Percentiles rank a stretch among this genome's conserved stretches.
Conservation (phyloP, 2,888 invertebrate genomes). For the Dolomedes plantarius region DNA sequence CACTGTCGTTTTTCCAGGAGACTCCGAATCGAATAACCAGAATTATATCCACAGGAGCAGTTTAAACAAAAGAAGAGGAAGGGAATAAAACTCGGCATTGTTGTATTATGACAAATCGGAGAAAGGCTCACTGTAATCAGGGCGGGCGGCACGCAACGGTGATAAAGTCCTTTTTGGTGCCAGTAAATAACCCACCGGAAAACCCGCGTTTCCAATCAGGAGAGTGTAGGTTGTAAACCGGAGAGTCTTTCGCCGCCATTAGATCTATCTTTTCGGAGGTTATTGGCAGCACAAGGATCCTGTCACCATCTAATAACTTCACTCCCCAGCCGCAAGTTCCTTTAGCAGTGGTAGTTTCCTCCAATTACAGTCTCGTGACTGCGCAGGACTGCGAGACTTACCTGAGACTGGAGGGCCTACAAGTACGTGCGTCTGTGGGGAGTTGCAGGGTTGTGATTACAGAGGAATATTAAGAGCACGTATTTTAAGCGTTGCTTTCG, state of each 20-base stretch:
- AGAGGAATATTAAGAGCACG: constrained; percentile 58
- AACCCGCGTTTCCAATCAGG: constrained; percentile 62
- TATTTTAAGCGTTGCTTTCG: constrained; percentile 59
- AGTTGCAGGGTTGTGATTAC: constrained; percentile 52
- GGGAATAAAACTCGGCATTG: constrained; percentile 43
- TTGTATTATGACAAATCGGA: constrained; percentile 60
- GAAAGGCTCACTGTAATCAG: constrained; percentile 54
- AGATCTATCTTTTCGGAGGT: constrained; percentile 50
- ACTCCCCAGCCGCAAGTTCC: constrained; percentile 57
- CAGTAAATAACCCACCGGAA: constrained; percentile 50
- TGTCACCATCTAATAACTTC: constrained; percentile 65
- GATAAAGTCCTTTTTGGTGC: constrained; percentile 64
- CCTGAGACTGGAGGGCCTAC: not conserved
- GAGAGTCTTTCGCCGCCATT: constrained; percentile 50
- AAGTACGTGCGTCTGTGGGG: constrained; percentile 30
- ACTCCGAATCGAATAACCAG: not conserved
- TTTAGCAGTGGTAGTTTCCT: constrained; percentile 57
- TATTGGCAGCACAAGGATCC: constrained; percentile 55
- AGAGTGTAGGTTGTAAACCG: constrained; percentile 56
- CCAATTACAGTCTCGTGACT: constrained; percentile 63
- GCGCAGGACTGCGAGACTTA: not conserved
- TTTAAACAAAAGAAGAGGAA: not conserved
- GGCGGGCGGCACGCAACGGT: constrained; percentile 53
- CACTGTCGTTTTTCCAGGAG: not conserved
- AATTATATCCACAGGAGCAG: not conserved